phyloP scores from a whole-genome alignment of 2,888 invertebrate species.

The Clistopyga incitator region DNA sequence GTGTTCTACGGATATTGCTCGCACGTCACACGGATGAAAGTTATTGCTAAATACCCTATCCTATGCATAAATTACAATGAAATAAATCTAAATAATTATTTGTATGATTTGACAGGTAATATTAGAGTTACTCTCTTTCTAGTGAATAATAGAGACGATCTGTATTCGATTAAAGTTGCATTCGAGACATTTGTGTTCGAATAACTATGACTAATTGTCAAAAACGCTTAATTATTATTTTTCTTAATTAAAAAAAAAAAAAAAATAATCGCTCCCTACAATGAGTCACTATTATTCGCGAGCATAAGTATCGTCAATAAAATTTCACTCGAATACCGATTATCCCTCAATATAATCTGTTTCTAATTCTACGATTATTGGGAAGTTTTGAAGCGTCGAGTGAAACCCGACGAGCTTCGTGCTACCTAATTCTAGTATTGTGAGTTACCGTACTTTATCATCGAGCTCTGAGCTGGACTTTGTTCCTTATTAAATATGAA shows the following conservation, averaged over 20 bases:
- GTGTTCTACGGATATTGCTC: slow-evolving; percentile 68
- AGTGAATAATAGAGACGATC: neutral
- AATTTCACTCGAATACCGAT: too few species aligned
- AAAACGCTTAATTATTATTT: too few species aligned
- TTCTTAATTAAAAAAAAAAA: too few species aligned
- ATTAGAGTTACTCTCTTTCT: slow-evolving; percentile 15
- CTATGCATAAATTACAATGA: slow-evolving; percentile 5
- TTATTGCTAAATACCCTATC: slow-evolving; percentile 31
- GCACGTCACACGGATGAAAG: slow-evolving; percentile 62
- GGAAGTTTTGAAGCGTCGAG: slow-evolving; percentile 43
- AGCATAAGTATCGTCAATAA: too few species aligned
- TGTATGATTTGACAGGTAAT: slow-evolving; percentile 26
- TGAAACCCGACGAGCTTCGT: slow-evolving; percentile 35
- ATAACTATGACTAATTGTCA: too few species aligned
- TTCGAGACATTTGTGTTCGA: too few species aligned
- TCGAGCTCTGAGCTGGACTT: slow-evolving; percentile 39
- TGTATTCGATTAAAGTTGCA: too few species aligned
- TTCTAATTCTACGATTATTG: slow-evolving; percentile 25
- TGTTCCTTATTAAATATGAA: slow-evolving; percentile 28
- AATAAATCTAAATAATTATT: slow-evolving; percentile 25
- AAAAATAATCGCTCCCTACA: too few species aligned
- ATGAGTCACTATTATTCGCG: too few species aligned
- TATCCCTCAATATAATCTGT: neutral
- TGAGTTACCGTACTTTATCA: slow-evolving; percentile 51
- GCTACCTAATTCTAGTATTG: slow-evolving; percentile 51